Evolutionary conservation across 2,888 invertebrate genomes (phyloP), one percentile per base, ranked within the genome.

Genomic region (Torymus aiolomorphi): DNA sequence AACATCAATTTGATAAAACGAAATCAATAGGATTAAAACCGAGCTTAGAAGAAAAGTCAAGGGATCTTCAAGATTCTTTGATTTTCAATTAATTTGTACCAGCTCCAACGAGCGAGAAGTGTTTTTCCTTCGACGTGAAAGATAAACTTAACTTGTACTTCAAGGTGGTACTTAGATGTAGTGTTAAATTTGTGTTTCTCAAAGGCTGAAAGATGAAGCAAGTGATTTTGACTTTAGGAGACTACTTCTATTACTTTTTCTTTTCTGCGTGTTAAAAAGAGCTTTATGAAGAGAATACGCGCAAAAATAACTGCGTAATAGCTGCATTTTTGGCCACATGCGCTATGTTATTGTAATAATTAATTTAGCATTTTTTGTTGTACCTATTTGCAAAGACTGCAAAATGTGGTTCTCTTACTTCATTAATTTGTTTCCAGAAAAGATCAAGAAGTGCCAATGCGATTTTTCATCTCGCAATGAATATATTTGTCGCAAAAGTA

Each of bases 111-210:
- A 63, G 18, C 18, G 11, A 66, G 16, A 65, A 62, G 24, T 51
- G 51, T 51, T 24, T 62, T 51, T 71, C 49, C 54, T 10, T 73
- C 18, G 52, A 61, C 11, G 54, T 49, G 14, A 59, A 72, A 78
- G 54, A 18, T 31, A 69, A 56, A 56, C 31, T 69, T 63, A 75
- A 61, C 20, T 73, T 78, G 11, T 73, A 42, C 42, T 42, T 56
- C 56, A 75, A 76, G 12, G 2, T 76, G 76, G 80, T 76, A 80
- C 62, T 76, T 80, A 80, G 80, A 76, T 80, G 71, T 79, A 79
- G 65, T 56, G 66, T 76, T 76, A 72, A 80, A 61, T 4, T 71
- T 66, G 61, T 12, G 24, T 70, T n/a, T 49, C 24, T 76, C 49
- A 57, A 72, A 76, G 20, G 20, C 42, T 72, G 59, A n/a, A 76